A percentile compares a stretch with the other conserved stretches of the same genome.
Evolutionary conservation across 1,140 invertebrate species (phyloP).

Genomic region (Pogonus chalceus): DNA sequence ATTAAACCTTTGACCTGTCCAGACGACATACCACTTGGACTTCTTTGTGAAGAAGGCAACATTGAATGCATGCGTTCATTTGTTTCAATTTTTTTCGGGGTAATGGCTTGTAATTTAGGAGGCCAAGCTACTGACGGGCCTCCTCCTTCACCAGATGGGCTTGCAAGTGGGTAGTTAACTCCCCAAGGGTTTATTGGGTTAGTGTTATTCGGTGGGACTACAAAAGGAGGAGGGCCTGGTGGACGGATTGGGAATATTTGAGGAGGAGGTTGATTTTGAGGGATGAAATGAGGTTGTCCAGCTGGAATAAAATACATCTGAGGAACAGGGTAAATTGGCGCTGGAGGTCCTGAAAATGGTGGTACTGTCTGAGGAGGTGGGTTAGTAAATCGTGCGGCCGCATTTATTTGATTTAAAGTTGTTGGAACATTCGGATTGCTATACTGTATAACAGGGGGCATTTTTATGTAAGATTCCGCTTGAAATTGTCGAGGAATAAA

Average conservation of each 20-base stretch:
- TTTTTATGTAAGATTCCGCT: constrained; percentile 34
- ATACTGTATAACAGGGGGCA: constrained; percentile 14
- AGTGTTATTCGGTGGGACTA: constrained; percentile 10
- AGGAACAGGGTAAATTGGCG: constrained; percentile 12
- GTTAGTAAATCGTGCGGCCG: constrained; percentile 27
- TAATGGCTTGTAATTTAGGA: constrained; percentile 15
- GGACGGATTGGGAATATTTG: constrained; percentile 16
- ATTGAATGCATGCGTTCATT: neutral
- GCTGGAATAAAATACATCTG: neutral
- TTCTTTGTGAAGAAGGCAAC: neutral
- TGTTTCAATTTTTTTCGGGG: constrained; percentile 12
- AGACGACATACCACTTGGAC: neutral
- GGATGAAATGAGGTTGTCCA: constrained; percentile 9
- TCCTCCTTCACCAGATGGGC: constrained; percentile 14
- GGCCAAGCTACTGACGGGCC: constrained; percentile 13
- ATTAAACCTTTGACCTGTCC: neutral
- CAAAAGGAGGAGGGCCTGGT: constrained; percentile 12
- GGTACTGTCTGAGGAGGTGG: constrained; percentile 22
- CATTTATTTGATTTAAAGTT: constrained; percentile 8
- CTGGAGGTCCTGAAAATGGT: constrained; percentile 20
- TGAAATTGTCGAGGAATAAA: constrained; percentile 57
- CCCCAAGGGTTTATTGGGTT: constrained; percentile 15
- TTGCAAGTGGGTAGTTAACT: constrained; percentile 13
- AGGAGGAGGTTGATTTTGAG: constrained; percentile 19
- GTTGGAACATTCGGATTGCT: constrained; percentile 11